phyloP scores from a whole-genome alignment of 2,888 invertebrate species.

The Tenthredo livida region DNA sequence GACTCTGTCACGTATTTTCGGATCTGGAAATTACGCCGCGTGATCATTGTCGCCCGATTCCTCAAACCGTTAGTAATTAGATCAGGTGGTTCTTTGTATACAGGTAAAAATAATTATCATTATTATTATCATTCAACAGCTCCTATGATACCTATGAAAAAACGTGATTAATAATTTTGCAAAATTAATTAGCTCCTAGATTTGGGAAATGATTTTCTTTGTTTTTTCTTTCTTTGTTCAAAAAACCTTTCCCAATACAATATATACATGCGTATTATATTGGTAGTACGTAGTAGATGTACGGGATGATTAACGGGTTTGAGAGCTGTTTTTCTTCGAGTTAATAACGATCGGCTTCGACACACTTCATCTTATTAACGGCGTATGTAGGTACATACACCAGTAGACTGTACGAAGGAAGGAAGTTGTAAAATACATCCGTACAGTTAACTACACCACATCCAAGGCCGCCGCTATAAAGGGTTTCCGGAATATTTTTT shows the following conservation, averaged over 20 bases:
- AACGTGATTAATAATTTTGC: not conserved
- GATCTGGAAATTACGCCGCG: not conserved
- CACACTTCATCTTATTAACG: constrained; percentile 36
- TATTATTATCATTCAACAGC: no score
- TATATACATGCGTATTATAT: not conserved
- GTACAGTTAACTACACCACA: constrained; percentile 37
- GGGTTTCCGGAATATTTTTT: constrained; percentile 38
- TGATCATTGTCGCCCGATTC: not conserved
- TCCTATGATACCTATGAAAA: not conserved
- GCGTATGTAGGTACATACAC: not conserved
- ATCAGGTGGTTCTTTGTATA: not conserved
- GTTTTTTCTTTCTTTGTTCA: no score
- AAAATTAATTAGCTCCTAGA: not conserved
- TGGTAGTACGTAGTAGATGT: not conserved
- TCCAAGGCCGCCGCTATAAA: constrained; percentile 26
- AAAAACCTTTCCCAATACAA: no score
- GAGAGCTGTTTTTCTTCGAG: not conserved
- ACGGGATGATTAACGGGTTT: not conserved
- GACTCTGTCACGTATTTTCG: not conserved
- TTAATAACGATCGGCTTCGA: constrained; percentile 21
- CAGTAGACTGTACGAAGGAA: not conserved
- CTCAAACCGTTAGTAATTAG: not conserved
- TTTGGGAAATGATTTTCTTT: not conserved
- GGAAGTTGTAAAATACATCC: constrained; percentile 49
- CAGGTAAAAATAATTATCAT: no score